A percentile compares a stretch with the other conserved stretches of the same genome.
phyloP scores from a whole-genome alignment of 2,888 invertebrate species.

The Heteropelma amictum region DNA sequence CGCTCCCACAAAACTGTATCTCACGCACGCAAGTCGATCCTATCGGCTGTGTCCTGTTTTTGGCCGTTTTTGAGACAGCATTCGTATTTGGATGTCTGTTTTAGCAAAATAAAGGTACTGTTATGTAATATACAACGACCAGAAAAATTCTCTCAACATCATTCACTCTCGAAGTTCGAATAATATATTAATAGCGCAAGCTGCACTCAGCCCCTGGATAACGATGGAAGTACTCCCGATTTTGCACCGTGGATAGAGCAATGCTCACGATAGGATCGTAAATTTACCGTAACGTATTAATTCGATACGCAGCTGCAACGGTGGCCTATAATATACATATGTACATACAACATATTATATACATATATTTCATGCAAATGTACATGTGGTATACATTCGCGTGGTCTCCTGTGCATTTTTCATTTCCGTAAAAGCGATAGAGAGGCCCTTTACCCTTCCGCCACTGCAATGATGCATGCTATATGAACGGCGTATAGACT shows the following conservation, averaged over 20 bases:
- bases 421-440: slow-evolving; percentile 39
- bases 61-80: too few species aligned
- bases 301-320: slow-evolving; percentile 52
- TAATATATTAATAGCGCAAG: slow-evolving; percentile 52
- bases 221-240: slow-evolving; percentile 46
- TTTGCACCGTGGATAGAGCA: slow-evolving; percentile 42
- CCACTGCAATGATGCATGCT: slow-evolving; percentile 19
- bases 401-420: slow-evolving; percentile 43
- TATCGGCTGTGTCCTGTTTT: too few species aligned
- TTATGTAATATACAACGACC: too few species aligned
- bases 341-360: slow-evolving; percentile 5
- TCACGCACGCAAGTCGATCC: too few species aligned
- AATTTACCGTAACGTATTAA: slow-evolving; percentile 51
- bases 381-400: slow-evolving; percentile 13
- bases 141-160: slow-evolving; percentile 29
- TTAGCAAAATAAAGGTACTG: too few species aligned
- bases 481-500: neutral
- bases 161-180: slow-evolving; percentile 44
- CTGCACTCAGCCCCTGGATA: slow-evolving; percentile 30
- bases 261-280: slow-evolving; percentile 52
- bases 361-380: neutral
- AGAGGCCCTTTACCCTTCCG: slow-evolving; percentile 29
- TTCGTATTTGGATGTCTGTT: too few species aligned
- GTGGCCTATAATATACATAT: neutral
- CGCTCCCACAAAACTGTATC: too few species aligned